These are phyloP conservation scores for Solenopsis invicta DNA, from an alignment of 1,140 invertebrate genomes.

Conservation along the genomic window DNA sequence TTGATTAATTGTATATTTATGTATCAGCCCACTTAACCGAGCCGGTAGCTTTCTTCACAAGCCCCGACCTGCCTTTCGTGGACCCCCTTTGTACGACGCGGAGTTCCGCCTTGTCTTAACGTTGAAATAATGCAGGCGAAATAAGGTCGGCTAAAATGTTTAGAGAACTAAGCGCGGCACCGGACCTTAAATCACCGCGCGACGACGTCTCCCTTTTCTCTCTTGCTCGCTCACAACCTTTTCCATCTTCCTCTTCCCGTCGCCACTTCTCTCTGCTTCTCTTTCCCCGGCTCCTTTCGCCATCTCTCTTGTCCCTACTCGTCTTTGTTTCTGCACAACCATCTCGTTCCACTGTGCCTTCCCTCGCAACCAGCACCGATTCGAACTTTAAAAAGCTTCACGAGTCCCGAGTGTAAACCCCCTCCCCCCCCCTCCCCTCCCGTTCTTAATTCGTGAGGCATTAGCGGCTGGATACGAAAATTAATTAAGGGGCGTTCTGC, in stretches of 20 bases:
- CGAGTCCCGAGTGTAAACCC: slow-evolving; percentile 51
- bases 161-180: slow-evolving; percentile 80
- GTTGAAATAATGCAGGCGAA: slow-evolving; percentile 83
- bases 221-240: slow-evolving; percentile 27
- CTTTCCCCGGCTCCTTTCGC: slow-evolving; percentile 7
- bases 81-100: slow-evolving; percentile 63
- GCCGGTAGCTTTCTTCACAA: slow-evolving; percentile 76
- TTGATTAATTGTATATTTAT: slow-evolving; percentile 85
- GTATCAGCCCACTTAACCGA: slow-evolving; percentile 83
- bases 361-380: slow-evolving; percentile 67
- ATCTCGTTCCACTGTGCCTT: slow-evolving; percentile 52
- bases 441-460: slow-evolving; percentile 64
- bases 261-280: slow-evolving; percentile 34
- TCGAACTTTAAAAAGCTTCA: slow-evolving; percentile 74
- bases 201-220: slow-evolving; percentile 63
- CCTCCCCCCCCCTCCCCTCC: too few relatives aligned
- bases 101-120: slow-evolving; percentile 78
- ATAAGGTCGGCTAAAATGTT: slow-evolving; percentile 84
- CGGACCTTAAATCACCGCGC: slow-evolving; percentile 77
- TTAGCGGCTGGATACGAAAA: slow-evolving; percentile 74
- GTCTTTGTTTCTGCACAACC: slow-evolving; percentile 50
- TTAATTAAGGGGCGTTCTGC: slow-evolving; percentile 68
- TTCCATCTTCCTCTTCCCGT: background rate
- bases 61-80: slow-evolving; percentile 59
- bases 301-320: slow-evolving; percentile 27